Percentiles rank a stretch among this genome's conserved stretches.
Evolutionary conservation across 2,888 invertebrate genomes (phyloP).

Genomic region (Poecilus cupreus): DNA sequence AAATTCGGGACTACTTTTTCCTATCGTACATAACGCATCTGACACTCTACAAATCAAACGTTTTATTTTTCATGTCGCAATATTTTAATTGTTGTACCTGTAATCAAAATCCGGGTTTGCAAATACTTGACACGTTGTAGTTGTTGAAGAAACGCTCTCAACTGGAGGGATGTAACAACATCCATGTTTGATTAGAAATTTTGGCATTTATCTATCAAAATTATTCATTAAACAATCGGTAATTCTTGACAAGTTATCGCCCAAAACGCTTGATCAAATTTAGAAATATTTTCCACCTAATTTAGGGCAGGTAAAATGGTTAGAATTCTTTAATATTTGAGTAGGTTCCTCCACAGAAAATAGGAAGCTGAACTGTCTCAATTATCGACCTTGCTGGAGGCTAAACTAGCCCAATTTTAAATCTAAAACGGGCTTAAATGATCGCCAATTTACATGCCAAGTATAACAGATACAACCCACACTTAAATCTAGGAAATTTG

Average conservation of each 20-base stretch:
- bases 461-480: not conserved
- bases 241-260: not conserved
- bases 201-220: constrained; percentile 42
- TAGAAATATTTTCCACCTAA: too few relatives aligned
- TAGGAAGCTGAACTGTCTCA: not conserved
- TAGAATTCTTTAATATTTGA: not conserved
- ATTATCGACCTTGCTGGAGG: not conserved
- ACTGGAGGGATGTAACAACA: constrained; percentile 43
- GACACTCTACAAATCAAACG: constrained; percentile 39
- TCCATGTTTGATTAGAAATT: constrained; percentile 52
- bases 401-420: not conserved
- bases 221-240: not conserved
- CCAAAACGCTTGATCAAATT: not conserved
- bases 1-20: constrained; percentile 55
- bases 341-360: not conserved
- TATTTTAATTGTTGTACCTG: too few relatives aligned
- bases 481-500: not conserved
- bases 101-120: constrained; percentile 31
- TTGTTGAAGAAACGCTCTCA: constrained; percentile 17
- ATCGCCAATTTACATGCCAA: not conserved
- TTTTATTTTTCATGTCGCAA: too few relatives aligned
- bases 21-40: constrained; percentile 35
- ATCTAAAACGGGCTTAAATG: not conserved
- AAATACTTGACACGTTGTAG: constrained; percentile 43
- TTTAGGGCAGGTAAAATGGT: too few relatives aligned